Conservation (phyloP, 2,113 vertebrate species). For the Spea bombifrons region DNA sequence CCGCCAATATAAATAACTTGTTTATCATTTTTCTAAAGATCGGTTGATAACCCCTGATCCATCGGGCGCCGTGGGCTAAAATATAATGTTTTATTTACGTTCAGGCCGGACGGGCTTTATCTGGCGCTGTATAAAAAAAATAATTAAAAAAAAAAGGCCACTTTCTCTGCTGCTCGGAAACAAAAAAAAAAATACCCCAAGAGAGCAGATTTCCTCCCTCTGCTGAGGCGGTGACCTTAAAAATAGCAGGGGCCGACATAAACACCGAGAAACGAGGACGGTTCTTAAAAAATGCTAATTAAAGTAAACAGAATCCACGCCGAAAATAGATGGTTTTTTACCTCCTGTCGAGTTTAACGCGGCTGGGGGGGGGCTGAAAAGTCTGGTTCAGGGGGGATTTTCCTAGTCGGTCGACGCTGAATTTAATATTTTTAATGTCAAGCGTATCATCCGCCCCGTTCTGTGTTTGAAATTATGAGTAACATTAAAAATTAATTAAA, state of each 20-base stretch:
- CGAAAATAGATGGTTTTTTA: too few relatives aligned
- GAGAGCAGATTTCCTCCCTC: conserved; percentile 55
- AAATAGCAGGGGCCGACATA: conserved; percentile 55
- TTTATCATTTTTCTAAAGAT: conserved; percentile 33
- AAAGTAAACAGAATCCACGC: not conserved
- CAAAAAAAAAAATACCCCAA: conserved; percentile 29
- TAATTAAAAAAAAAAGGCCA: too few relatives aligned
- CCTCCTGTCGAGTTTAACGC: too few relatives aligned
- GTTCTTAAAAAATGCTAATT: conserved; percentile 35
- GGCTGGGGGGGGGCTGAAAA: too few relatives aligned
- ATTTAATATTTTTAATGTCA: too few relatives aligned
- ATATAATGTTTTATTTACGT: conserved; percentile 24
- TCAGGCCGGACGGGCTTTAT: not conserved
- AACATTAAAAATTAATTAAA: too few relatives aligned
- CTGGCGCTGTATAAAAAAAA: conserved; percentile 33
- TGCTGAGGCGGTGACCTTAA: conserved; percentile 54
- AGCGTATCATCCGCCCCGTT: too few relatives aligned
- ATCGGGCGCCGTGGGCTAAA: conserved; percentile 5
- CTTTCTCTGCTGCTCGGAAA: conserved; percentile 50
- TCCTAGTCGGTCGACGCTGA: too few relatives aligned
- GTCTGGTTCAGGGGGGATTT: too few relatives aligned
- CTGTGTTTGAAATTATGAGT: too few relatives aligned
- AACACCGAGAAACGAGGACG: conserved; percentile 54
- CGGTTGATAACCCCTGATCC: conserved; percentile 28
- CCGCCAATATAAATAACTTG: conserved; percentile 25